phyloP scores from a whole-genome alignment of 2,888 invertebrate genomes.

The Dolichopus griseipennis region DNA sequence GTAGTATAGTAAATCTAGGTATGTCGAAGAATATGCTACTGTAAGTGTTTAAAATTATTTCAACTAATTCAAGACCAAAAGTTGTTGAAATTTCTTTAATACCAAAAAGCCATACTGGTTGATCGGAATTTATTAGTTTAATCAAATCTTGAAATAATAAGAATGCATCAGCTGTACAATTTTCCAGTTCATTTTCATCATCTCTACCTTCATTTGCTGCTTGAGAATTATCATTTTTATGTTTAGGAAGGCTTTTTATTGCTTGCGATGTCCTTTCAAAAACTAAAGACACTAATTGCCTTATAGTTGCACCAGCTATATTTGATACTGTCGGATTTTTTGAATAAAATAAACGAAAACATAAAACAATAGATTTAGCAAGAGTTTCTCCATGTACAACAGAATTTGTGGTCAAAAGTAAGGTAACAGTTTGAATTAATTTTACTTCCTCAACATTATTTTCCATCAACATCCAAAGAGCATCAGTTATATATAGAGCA shows the following conservation, averaged over 20 bases:
- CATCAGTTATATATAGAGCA: slow-evolving; percentile 85
- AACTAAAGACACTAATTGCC: slow-evolving; percentile 87
- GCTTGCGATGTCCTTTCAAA: slow-evolving; percentile 64
- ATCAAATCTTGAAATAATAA: slow-evolving; percentile 94
- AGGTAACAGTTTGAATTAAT: slow-evolving; percentile 88
- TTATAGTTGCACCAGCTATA: slow-evolving; percentile 94
- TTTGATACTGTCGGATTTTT: slow-evolving; percentile 92
- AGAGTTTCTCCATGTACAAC: slow-evolving; percentile 90
- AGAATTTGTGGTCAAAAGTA: slow-evolving; percentile 89
- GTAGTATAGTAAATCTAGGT: slow-evolving; percentile 83
- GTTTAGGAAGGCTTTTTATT: not conserved
- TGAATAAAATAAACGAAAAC: slow-evolving; percentile 92
- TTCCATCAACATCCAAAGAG: slow-evolving; percentile 89
- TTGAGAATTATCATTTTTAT: not conserved
- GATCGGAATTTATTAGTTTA: slow-evolving; percentile 91
- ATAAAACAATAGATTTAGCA: slow-evolving; percentile 85
- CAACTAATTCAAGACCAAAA: slow-evolving; percentile 89
- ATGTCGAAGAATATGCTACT: slow-evolving; percentile 78
- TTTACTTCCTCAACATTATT: slow-evolving; percentile 91
- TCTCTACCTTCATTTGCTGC: slow-evolving; percentile 18
- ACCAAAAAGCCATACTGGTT: slow-evolving; percentile 89
- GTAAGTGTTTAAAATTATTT: slow-evolving; percentile 83
- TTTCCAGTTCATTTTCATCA: slow-evolving; percentile 55
- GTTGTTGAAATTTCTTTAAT: slow-evolving; percentile 96
- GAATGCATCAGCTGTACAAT: slow-evolving; percentile 90